Percentiles rank a stretch among this genome's conserved stretches.
These are phyloP conservation scores for Corythoichthys haematopterus DNA, from an alignment of 2,113 vertebrate species.

Conservation along the genomic window DNA sequence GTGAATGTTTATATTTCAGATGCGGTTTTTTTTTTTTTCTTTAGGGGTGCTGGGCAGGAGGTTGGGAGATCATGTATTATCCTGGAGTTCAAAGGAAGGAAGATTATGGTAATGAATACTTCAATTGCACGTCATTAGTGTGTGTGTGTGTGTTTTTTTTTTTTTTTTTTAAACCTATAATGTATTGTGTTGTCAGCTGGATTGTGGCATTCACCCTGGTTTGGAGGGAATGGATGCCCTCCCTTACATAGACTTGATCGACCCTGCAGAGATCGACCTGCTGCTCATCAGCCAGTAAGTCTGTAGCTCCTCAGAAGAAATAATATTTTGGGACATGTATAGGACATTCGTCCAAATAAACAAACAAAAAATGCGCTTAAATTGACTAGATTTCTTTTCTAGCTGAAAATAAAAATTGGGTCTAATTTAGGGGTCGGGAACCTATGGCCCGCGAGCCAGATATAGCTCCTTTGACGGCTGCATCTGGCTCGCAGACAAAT, in stretches of 20 bases:
- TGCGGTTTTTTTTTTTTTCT: conserved; percentile 11
- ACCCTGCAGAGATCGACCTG: conserved; percentile 96
- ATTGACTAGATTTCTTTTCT: no score
- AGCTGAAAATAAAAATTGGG: no score
- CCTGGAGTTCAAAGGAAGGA: conserved; percentile 97
- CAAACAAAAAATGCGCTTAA: no score
- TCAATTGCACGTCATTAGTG: background rate
- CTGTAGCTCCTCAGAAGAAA: background rate
- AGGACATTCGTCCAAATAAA: no score
- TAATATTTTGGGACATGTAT: no score
- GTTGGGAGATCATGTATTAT: conserved; percentile 97
- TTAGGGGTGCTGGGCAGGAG: conserved; percentile 94
- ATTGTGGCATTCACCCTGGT: conserved; percentile 97
- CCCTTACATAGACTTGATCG: conserved; percentile 95
- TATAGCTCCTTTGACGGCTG: no score
- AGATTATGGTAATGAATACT: conserved; percentile 85
- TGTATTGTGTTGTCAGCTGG: conserved; percentile 75
- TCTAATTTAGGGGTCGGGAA: no score
- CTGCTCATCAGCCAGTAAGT: conserved; percentile 97
- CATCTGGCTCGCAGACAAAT: no score
- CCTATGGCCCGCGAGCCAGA: no score
- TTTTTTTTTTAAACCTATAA: no score
- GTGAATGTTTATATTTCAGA: no score
- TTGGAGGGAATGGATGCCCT: conserved; percentile 97
- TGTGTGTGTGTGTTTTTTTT: no score